Percentiles rank a stretch among this genome's conserved stretches.
Evolutionary conservation across 2,113 vertebrate species (phyloP).

Genomic region (Isichthys henryi): DNA sequence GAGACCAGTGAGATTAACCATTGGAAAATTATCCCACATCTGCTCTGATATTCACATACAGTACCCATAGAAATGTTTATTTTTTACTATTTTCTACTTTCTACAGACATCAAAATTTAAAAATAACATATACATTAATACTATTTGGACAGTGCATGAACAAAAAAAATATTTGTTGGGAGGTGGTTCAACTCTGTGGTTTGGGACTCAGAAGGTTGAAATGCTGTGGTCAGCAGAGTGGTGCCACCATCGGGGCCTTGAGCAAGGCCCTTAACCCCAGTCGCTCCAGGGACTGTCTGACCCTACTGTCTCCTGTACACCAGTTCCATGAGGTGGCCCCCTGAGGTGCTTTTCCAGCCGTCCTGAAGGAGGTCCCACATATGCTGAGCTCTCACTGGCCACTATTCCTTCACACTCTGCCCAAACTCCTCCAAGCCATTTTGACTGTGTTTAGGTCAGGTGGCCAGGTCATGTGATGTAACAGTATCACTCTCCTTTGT

Average conservation of each 20-base stretch:
- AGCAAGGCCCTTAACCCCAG: neutral
- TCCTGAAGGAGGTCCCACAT: neutral
- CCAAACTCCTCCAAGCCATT: neutral
- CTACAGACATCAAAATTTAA: neutral
- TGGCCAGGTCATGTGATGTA: neutral
- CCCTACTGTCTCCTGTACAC: neutral
- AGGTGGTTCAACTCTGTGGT: neutral
- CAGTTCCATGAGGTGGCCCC: neutral
- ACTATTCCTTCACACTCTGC: neutral
- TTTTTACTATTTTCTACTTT: neutral
- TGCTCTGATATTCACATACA: neutral
- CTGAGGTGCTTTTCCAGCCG: neutral
- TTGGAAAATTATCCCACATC: neutral
- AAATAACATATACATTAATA: neutral
- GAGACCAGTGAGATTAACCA: neutral
- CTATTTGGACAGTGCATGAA: neutral
- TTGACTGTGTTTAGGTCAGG: neutral
- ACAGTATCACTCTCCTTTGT: neutral
- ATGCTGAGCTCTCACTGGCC: no score
- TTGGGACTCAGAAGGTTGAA: neutral
- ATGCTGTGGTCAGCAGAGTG: neutral
- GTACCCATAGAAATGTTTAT: neutral
- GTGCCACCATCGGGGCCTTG: neutral
- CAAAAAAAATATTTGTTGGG: neutral
- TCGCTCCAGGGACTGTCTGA: neutral